These are phyloP conservation scores for Macropis europaea DNA, from an alignment of 2,888 invertebrate species.

Conservation along the genomic window DNA sequence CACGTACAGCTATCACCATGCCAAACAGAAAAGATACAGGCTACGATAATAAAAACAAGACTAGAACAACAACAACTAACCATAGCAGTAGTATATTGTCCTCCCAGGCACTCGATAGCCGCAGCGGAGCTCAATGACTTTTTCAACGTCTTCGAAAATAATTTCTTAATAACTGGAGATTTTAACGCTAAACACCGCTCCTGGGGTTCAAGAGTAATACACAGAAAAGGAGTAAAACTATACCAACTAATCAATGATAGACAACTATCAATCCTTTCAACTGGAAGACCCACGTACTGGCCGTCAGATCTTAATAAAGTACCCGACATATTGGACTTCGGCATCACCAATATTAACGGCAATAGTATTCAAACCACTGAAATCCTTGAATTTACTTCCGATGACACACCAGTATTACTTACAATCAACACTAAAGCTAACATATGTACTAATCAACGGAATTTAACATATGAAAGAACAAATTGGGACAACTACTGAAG, in stretches of 20 bases:
- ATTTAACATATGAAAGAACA: not conserved
- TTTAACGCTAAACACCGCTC: too few relatives aligned
- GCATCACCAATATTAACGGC: conserved; percentile 43
- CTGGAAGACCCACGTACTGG: conserved; percentile 57
- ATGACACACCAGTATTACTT: conserved; percentile 56
- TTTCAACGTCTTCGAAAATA: too few relatives aligned
- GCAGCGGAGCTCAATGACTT: conserved; percentile 34
- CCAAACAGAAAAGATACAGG: not conserved
- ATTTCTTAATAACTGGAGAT: too few relatives aligned
- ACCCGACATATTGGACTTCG: conserved; percentile 61
- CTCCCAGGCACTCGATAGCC: conserved; percentile 49
- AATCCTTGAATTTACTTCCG: conserved; percentile 53
- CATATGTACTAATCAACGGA: not conserved
- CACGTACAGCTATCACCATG: not conserved
- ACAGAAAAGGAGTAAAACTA: conserved; percentile 20
- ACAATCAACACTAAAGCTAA: conserved; percentile 33
- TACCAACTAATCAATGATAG: not conserved
- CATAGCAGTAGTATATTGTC: conserved; percentile 52
- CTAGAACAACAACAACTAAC: conserved; percentile 1
- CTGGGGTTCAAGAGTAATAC: conserved; percentile 51
- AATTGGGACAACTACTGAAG: not conserved
- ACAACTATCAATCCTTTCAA: conserved; percentile 23
- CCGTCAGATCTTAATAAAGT: conserved; percentile 56
- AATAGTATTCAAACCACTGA: conserved; percentile 1
- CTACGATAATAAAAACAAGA: not conserved